Percentiles rank a stretch among this genome's conserved stretches.
Conservation (phyloP, 1,140 invertebrate species). For the Heliconius nattereri region DNA sequence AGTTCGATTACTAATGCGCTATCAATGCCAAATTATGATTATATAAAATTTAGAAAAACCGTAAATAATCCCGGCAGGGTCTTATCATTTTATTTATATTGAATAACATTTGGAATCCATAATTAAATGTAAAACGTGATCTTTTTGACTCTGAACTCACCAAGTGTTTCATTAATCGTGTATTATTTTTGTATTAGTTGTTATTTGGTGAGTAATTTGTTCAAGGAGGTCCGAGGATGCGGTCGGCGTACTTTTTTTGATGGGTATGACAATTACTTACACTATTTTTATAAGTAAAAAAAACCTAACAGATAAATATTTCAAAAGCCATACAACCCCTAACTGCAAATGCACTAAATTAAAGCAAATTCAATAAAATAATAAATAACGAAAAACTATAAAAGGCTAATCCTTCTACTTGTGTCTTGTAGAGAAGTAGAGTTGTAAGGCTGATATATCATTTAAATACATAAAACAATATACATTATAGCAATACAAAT, state of each 20-base stretch:
- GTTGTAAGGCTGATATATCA: background rate
- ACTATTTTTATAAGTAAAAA: too few relatives aligned
- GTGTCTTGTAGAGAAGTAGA: background rate
- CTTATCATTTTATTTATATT: background rate
- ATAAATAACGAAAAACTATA: too few relatives aligned
- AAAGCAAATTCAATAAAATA: too few relatives aligned
- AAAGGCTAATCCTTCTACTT: background rate
- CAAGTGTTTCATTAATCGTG: background rate
- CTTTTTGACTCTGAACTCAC: background rate
- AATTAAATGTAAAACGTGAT: background rate
- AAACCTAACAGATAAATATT: too few relatives aligned
- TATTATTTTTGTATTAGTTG: constrained; percentile 6
- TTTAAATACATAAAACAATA: background rate
- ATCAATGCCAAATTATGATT: background rate
- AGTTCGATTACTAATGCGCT: background rate
- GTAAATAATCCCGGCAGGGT: background rate
- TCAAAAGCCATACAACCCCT: too few relatives aligned
- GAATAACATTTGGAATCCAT: background rate
- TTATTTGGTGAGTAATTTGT: background rate
- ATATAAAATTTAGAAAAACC: background rate
- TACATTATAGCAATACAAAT: background rate
- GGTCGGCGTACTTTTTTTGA: background rate
- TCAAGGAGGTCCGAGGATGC: background rate
- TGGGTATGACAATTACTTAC: too few relatives aligned
- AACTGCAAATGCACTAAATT: too few relatives aligned